phyloP scores from a whole-genome alignment of 2,797 vertebrate genomes.

The Rallus crepitans region DNA sequence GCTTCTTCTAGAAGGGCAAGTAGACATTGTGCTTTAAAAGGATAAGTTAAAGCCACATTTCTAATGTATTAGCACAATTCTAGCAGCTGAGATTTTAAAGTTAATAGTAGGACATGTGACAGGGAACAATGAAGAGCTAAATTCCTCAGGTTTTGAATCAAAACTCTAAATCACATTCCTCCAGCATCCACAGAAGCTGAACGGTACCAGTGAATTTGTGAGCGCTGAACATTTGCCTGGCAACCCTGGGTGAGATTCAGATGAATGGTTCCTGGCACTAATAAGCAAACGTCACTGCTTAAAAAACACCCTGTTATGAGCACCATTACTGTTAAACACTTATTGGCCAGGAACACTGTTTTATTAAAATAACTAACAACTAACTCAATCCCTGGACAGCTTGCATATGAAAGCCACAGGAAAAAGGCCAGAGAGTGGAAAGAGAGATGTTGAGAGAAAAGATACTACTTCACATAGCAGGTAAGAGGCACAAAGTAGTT shows the following conservation, averaged over 20 bases:
- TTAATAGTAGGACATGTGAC: neutral
- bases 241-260: neutral
- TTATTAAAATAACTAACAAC: neutral
- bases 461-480: fast-evolving
- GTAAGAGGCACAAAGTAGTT: neutral
- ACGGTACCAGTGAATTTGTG: neutral
- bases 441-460: neutral
- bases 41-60: neutral
- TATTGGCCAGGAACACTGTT: neutral
- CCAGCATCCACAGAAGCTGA: neutral
- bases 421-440: neutral
- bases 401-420: neutral
- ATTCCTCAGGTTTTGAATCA: neutral
- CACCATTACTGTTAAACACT: neutral
- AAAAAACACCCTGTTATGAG: neutral
- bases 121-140: neutral
- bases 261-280: neutral
- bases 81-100: neutral
- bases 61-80: neutral
- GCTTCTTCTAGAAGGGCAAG: neutral
- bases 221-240: neutral
- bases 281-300: neutral
- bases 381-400: neutral
- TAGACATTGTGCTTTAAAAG: neutral
- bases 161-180: neutral